phyloP scores from a whole-genome alignment of 1,140 invertebrate genomes.

The Drosophila bipectinata region DNA sequence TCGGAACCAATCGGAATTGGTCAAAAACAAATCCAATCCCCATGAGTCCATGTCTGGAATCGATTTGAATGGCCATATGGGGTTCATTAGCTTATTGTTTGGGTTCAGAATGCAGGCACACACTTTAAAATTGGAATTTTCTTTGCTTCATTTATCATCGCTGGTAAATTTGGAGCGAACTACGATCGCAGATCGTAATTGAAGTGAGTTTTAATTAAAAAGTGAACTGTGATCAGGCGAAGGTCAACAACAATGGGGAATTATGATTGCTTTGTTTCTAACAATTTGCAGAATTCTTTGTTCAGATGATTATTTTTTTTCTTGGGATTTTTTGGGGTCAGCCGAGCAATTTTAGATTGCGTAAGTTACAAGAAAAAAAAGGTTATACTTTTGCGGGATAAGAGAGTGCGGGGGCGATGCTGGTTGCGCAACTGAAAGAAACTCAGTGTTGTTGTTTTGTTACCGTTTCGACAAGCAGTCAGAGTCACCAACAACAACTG shows the following conservation, averaged over 20 bases:
- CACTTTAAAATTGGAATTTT: slow-evolving; percentile 37
- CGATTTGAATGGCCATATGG: slow-evolving; percentile 39
- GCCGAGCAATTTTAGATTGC: slow-evolving; percentile 47
- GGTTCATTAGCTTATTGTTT: slow-evolving; percentile 46
- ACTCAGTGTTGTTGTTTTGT: slow-evolving; percentile 38
- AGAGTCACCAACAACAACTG: slow-evolving; percentile 27
- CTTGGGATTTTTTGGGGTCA: slow-evolving; percentile 51
- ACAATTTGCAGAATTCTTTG: slow-evolving; percentile 60
- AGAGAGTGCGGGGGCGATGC: slow-evolving; percentile 9
- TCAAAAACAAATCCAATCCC: slow-evolving; percentile 30
- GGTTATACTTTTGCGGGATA: neutral
- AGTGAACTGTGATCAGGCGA: slow-evolving; percentile 48
- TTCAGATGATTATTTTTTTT: slow-evolving; percentile 20
- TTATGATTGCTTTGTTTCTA: slow-evolving; percentile 64
- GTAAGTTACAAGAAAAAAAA: slow-evolving; percentile 58
- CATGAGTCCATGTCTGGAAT: slow-evolving; percentile 14
- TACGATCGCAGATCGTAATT: slow-evolving; percentile 64
- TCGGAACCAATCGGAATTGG: slow-evolving; percentile 40
- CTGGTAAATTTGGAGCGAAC: slow-evolving; percentile 61
- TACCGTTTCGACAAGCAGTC: slow-evolving; percentile 60
- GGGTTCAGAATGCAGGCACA: slow-evolving; percentile 44
- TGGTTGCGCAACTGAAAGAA: slow-evolving; percentile 60
- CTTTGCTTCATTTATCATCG: slow-evolving; percentile 67
- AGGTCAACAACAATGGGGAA: slow-evolving; percentile 60
- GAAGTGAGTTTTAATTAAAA: slow-evolving; percentile 71